Evolutionary conservation across 2,888 invertebrate genomes (phyloP).

Genomic region (Stegana nigrithorax): DNA sequence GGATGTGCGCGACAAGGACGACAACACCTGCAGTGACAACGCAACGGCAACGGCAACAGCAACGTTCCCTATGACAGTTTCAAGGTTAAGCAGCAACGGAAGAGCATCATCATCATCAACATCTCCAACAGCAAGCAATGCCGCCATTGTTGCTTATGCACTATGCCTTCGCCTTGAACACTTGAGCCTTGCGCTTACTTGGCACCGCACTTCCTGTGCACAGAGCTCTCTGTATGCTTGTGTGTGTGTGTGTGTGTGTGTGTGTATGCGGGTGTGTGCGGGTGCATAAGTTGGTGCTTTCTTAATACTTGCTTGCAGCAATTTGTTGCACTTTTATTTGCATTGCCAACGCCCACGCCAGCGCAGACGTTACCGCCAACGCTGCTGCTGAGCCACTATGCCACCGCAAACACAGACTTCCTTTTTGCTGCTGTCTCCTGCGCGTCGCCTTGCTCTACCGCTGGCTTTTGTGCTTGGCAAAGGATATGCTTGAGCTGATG

Average conservation of each 20-base stretch:
- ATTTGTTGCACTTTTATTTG: constrained; percentile 19
- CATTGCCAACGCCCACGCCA: background rate
- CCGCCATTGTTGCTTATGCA: constrained; percentile 20
- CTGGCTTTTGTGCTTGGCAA: constrained; percentile 17
- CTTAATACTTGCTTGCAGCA: constrained; percentile 25
- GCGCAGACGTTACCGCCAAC: too few species aligned
- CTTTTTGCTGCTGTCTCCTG: constrained; percentile 13
- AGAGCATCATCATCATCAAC: too few species aligned
- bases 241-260: constrained; percentile 14
- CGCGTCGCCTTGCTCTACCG: background rate
- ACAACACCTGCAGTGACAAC: constrained; percentile 8
- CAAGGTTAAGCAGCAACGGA: background rate
- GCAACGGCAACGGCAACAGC: constrained; percentile 3
- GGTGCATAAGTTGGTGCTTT: too few species aligned
- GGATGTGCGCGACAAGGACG: constrained; percentile 8
- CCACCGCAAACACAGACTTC: too few species aligned
- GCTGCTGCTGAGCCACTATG: too few species aligned
- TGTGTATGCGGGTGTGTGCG: constrained; percentile 16
- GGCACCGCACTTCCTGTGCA: too few species aligned
- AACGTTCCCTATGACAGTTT: constrained; percentile 15
- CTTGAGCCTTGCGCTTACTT: too few species aligned
- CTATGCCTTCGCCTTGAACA: too few species aligned
- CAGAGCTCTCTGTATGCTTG: too few species aligned
- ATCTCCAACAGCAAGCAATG: constrained; percentile 20
- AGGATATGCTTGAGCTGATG: background rate